A percentile compares a stretch with the other conserved stretches of the same genome.
These are phyloP conservation scores for Resseliella maxima DNA, from an alignment of 2,888 invertebrate species.

Conservation along the genomic window DNA sequence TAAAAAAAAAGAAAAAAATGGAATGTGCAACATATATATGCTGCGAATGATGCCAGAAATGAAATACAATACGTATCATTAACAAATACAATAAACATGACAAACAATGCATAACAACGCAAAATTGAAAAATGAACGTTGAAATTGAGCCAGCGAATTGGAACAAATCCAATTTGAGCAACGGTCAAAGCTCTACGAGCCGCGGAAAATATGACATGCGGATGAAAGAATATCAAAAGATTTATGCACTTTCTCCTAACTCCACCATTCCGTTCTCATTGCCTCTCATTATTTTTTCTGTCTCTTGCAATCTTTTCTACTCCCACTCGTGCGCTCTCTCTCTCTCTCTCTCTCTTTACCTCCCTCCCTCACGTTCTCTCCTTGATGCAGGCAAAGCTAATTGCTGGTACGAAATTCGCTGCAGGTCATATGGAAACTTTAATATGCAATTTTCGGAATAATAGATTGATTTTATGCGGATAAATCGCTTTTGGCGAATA, in stretches of 20 bases:
- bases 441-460: slow-evolving; percentile 11
- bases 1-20: background rate
- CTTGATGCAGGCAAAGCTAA: background rate
- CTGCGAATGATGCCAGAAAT: background rate
- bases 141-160: slow-evolving; percentile 31
- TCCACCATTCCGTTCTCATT: too few relatives aligned
- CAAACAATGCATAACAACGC: background rate
- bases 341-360: too few relatives aligned
- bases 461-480: background rate
- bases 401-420: background rate
- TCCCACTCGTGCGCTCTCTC: too few relatives aligned
- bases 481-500: background rate
- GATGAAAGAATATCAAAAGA: background rate
- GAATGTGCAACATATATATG: background rate
- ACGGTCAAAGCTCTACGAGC: background rate
- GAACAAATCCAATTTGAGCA: slow-evolving; percentile 41
- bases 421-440: slow-evolving; percentile 26
- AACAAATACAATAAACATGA: slow-evolving; percentile 31
- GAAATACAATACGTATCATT: slow-evolving; percentile 21
- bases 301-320: too few relatives aligned
- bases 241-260: background rate
- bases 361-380: too few relatives aligned
- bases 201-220: background rate
- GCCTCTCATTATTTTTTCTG: too few relatives aligned
- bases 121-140: background rate